Conservation (phyloP, 2,888 invertebrate species). For the Xestia c-nigrum region DNA sequence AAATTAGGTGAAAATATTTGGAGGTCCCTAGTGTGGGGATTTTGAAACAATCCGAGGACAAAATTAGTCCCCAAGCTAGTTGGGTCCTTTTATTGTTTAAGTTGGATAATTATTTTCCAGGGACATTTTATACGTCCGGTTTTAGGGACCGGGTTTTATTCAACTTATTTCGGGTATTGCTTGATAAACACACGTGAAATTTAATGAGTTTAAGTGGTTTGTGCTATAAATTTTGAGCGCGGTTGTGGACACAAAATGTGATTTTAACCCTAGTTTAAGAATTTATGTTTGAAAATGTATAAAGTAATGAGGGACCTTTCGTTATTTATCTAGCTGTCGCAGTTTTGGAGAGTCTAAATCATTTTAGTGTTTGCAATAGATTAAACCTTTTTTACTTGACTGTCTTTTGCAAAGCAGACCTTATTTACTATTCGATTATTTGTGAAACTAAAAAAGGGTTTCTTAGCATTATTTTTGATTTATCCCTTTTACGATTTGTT, state of each 20-base stretch:
- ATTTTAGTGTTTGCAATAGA: constrained; percentile 4
- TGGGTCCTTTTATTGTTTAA: constrained; percentile 69
- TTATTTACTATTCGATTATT: not conserved
- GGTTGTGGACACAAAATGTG: constrained; percentile 46
- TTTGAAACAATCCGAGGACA: constrained; percentile 51
- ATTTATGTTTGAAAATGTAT: constrained; percentile 47
- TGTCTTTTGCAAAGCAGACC: not conserved
- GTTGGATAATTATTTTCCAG: constrained; percentile 69
- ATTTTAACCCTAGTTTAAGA: constrained; percentile 41
- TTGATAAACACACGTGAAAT: constrained; percentile 60
- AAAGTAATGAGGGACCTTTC: constrained; percentile 4
- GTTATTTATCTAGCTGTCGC: constrained; percentile 40
- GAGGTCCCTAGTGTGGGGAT: constrained; percentile 23
- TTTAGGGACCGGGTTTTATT: constrained; percentile 62
- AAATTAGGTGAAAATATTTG: constrained; percentile 58
- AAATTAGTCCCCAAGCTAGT: constrained; percentile 61
- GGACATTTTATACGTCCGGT: constrained; percentile 62
- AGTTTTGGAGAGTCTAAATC: constrained; percentile 8
- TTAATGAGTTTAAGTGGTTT: constrained; percentile 61
- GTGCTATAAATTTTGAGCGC: constrained; percentile 47
- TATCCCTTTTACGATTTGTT: not conserved
- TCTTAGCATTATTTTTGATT: not conserved
- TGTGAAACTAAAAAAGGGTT: not conserved
- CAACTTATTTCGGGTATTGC: constrained; percentile 67
- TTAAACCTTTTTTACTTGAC: not conserved